Evolutionary conservation across 2,113 vertebrate genomes (phyloP).

Genomic region (Irena cyanogastra): DNA sequence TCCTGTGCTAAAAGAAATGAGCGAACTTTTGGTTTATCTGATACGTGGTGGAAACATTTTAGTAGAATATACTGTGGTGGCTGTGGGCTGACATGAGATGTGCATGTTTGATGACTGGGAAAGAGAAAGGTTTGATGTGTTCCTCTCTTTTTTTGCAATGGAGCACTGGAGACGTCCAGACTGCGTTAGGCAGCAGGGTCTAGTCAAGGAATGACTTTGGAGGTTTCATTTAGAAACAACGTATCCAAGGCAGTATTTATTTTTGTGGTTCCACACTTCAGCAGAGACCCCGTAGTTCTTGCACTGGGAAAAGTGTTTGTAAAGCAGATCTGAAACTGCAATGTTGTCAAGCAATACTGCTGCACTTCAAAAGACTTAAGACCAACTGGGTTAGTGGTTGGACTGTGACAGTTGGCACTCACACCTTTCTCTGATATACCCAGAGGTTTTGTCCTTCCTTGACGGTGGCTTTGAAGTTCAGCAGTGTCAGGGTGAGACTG

Average conservation of each 20-base stretch:
- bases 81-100: background rate
- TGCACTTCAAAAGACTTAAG: background rate
- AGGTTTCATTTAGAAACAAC: background rate
- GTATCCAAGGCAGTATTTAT: background rate
- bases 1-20: background rate
- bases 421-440: background rate
- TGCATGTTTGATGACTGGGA: background rate
- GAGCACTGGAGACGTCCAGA: background rate
- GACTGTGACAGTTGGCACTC: background rate
- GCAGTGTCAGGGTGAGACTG: background rate
- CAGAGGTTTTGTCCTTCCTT: background rate
- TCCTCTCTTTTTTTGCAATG: background rate
- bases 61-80: background rate
- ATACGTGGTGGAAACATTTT: background rate
- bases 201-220: no score
- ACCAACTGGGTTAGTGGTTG: background rate
- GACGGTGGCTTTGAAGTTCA: background rate
- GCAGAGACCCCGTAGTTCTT: background rate
- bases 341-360: background rate
- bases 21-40: background rate
- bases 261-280: accelerated
- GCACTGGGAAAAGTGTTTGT: background rate
- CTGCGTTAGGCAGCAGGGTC: accelerated
- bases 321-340: background rate
- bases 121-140: background rate